Conservation (phyloP, 1,140 invertebrate species). For the Epicauta chinensis region DNA sequence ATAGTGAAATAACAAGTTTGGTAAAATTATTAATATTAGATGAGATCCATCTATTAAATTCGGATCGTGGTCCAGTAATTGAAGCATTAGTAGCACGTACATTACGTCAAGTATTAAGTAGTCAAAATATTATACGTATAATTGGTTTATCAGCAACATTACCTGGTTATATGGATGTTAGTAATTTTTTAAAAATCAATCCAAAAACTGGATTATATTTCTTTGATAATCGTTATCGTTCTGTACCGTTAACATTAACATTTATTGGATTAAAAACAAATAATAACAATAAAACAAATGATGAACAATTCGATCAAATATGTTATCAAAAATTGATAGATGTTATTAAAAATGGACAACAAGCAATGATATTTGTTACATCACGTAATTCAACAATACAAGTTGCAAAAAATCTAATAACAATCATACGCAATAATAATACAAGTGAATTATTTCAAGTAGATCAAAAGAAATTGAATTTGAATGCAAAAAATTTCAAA, state of each 20-base stretch:
- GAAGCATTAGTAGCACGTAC: conserved; percentile 96
- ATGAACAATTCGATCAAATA: conserved; percentile 92
- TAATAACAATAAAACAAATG: conserved; percentile 54
- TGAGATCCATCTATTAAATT: conserved; percentile 96
- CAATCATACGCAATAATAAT: conserved; percentile 46
- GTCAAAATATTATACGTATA: conserved; percentile 95
- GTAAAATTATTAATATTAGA: conserved; percentile 96
- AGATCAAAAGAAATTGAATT: conserved; percentile 52
- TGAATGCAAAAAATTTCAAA: conserved; percentile 23
- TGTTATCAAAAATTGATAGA: conserved; percentile 91
- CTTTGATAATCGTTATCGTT: conserved; percentile 90
- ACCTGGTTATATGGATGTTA: conserved; percentile 97
- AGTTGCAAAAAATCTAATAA: conserved; percentile 56
- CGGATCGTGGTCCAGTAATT: conserved; percentile 95
- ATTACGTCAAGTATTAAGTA: conserved; percentile 87
- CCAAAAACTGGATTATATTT: conserved; percentile 90
- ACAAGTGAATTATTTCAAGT: background rate
- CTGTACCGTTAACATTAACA: conserved; percentile 85
- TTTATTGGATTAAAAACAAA: conserved; percentile 88
- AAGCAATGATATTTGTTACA: conserved; percentile 99
- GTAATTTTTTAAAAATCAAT: conserved; percentile 90
- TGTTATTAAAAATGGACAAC: conserved; percentile 83
- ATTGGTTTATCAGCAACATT: conserved; percentile 97
- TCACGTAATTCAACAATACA: conserved; percentile 90
- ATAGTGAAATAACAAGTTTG: conserved; percentile 83